Conservation (phyloP, 2,113 vertebrate genomes). For the Burhinus oedicnemus region DNA sequence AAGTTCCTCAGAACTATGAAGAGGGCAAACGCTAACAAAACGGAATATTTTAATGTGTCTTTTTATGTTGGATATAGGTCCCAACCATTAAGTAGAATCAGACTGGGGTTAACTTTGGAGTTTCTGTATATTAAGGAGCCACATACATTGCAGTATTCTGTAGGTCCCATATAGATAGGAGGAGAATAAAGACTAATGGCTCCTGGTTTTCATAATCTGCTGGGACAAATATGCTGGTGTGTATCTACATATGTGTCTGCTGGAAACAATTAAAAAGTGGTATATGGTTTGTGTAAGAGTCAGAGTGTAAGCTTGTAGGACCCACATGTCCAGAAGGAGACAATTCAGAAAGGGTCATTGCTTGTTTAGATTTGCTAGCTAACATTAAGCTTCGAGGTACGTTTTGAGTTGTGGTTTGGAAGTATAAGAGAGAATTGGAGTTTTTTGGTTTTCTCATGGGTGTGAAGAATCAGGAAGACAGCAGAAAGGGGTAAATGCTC, state of each 20-base stretch:
- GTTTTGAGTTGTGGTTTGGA: background rate
- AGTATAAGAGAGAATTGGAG: background rate
- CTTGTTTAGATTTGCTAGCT: background rate
- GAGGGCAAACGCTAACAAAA: background rate
- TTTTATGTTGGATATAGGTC: background rate
- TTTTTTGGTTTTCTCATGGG: background rate
- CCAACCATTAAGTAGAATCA: background rate
- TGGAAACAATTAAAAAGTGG: background rate
- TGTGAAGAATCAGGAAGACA: background rate
- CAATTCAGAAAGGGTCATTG: background rate
- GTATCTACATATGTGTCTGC: background rate
- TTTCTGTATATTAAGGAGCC: background rate
- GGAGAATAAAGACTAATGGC: background rate
- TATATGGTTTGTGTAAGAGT: background rate
- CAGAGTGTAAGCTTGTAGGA: background rate
- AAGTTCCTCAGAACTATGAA: background rate
- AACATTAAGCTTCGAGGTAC: background rate
- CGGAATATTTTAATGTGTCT: background rate
- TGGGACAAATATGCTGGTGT: background rate
- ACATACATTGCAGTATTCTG: background rate
- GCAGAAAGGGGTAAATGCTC: background rate
- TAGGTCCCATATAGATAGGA: background rate
- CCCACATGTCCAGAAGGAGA: background rate
- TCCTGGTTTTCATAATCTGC: background rate
- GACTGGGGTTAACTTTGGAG: background rate